phyloP scores from a whole-genome alignment of 2,113 vertebrate species.

The Proteles cristata region DNA sequence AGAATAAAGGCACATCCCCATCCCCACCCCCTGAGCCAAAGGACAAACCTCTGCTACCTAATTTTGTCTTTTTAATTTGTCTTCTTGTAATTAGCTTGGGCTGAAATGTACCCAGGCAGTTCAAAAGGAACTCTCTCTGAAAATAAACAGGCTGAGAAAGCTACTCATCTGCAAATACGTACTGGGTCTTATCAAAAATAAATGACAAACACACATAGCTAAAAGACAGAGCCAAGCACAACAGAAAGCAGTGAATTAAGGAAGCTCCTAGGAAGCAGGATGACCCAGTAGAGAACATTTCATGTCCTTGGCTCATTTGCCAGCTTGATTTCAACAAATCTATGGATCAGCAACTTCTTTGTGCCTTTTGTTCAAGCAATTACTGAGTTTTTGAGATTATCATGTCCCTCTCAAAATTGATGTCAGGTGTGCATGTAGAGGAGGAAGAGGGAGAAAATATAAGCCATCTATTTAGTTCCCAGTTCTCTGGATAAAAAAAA shows the following conservation, averaged over 20 bases:
- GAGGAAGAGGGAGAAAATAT: neutral
- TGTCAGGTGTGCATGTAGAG: too few relatives aligned
- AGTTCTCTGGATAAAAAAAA: neutral
- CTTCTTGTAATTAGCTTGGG: neutral
- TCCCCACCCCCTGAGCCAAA: neutral
- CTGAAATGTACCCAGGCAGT: neutral
- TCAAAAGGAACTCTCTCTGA: conserved; percentile 12
- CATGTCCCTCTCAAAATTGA: neutral
- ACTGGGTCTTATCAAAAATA: neutral
- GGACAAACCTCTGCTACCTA: neutral
- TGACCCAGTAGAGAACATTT: neutral
- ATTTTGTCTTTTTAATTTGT: neutral
- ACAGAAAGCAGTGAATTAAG: neutral
- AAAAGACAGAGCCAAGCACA: neutral
- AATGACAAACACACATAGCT: neutral
- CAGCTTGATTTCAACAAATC: neutral
- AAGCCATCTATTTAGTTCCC: neutral
- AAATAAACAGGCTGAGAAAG: neutral
- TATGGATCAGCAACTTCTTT: neutral
- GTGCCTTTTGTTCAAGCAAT: neutral
- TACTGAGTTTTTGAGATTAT: neutral
- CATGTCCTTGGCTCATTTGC: neutral
- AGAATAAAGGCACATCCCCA: neutral
- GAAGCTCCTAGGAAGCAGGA: neutral
- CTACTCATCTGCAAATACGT: neutral